Base-by-base conservation (phyloP, 1,140 invertebrate genomes). In the Thrips palmi region DNA sequence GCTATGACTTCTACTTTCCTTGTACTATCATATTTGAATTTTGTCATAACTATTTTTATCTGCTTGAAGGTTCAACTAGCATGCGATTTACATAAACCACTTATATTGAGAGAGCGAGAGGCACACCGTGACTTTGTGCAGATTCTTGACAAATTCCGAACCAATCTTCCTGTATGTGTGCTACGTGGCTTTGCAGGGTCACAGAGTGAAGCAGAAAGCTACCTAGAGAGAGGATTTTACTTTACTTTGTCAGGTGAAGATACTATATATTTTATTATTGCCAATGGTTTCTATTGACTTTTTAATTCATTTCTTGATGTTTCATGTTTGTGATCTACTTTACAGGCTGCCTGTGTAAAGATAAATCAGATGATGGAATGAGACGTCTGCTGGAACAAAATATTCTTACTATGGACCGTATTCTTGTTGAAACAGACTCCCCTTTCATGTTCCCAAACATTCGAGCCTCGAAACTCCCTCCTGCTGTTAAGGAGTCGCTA, bases 401-500 rank as follows among this genome's bases (percentile, higher is more conserved):
- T 37, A 62, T 73, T 17, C 63, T 89, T 47, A 83, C 87, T 2
- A 52, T 93, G 43, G 84, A 94, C 47, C 69, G 71, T 54, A 60
- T 93, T 33, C 53, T 94, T 21, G 72, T 94, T 1, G 87, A 93
- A 61, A 91, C 85, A 2, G 89, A 94, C 62, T 77, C 87, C 7
- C 89, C 89, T 1, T 96, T 88, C 51, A 89, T 93, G 84, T 94
- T 88, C 58, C 88, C 88, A 1, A 96, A 94, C 54, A 86, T 85
- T 30, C 65, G 88, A 54, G 87, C 87, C 35, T 88, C 85, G 14
- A 93, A 93, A 57, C 57, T 96, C 47, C 82, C 86, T 20, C 54
- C 70, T 38, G 72, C 82, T 52, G 75, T 94, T 4, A 92, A 89
- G 62, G 75, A 83, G 48, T 71, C 72, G 28, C 62, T 94, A 31